Percentiles rank a stretch among this genome's conserved stretches.
These are phyloP conservation scores for Macrosoma leucophasiata DNA, from an alignment of 2,888 invertebrate genomes.

Conservation along the genomic window DNA sequence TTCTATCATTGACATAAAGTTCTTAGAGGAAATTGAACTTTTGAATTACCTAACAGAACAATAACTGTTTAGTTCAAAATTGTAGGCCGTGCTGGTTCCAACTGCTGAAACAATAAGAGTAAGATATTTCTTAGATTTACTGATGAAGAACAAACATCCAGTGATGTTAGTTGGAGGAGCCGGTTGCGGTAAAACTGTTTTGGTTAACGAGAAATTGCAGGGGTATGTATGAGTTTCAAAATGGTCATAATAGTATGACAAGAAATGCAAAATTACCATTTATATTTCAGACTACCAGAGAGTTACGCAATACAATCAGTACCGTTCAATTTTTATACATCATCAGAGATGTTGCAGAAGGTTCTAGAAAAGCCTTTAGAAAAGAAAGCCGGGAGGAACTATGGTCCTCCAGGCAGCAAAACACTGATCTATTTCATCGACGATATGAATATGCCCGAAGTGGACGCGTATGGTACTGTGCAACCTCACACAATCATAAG, in stretches of 20 bases:
- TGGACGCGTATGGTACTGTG: conserved; percentile 91
- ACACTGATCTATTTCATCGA: conserved; percentile 96
- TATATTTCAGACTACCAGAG: conserved; percentile 80
- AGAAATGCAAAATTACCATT: too few relatives aligned
- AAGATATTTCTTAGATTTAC: conserved; percentile 89
- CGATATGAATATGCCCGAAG: conserved; percentile 99
- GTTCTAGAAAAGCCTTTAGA: conserved; percentile 95
- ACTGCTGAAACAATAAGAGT: conserved; percentile 95
- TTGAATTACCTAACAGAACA: too few relatives aligned
- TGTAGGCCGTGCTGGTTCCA: conserved; percentile 91
- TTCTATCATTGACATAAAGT: too few relatives aligned
- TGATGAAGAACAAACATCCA: conserved; percentile 92
- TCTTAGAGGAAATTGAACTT: too few relatives aligned
- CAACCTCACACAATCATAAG: conserved; percentile 97
- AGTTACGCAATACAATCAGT: conserved; percentile 93
- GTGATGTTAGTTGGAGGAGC: conserved; percentile 96
- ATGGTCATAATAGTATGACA: too few relatives aligned
- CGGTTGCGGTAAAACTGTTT: conserved; percentile 95
- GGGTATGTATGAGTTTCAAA: conserved; percentile 39
- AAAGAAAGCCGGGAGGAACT: conserved; percentile 97
- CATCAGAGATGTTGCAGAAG: conserved; percentile 95
- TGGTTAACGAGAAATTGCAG: conserved; percentile 82
- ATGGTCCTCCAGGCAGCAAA: conserved; percentile 96
- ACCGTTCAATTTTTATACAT: conserved; percentile 97
- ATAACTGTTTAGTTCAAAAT: too few relatives aligned